These are phyloP conservation scores for Leucopsar rothschildi DNA, from an alignment of 2,113 vertebrate genomes.

Conservation along the genomic window DNA sequence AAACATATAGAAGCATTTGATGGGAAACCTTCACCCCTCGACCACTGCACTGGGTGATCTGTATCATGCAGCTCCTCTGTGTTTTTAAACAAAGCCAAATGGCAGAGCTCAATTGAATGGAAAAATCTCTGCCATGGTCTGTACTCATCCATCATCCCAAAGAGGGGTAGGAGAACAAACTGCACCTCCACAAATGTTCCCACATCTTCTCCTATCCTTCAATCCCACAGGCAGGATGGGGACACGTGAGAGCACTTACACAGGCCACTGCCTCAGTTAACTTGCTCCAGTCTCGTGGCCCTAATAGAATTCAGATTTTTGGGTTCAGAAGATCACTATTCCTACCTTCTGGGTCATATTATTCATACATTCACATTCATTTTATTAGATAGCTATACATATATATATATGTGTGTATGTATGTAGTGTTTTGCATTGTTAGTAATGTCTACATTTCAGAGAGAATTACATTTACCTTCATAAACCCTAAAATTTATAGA, in stretches of 20 bases:
- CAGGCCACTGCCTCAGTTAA: not conserved
- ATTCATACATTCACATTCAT: not conserved
- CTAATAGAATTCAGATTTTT: not conserved
- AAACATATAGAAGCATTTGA: not conserved
- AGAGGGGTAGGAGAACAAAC: not conserved
- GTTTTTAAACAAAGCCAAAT: not conserved
- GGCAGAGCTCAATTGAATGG: not conserved
- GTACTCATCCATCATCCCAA: not conserved
- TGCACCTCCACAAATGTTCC: not conserved
- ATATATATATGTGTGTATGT: no score
- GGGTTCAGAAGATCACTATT: not conserved
- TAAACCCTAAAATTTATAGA: not conserved
- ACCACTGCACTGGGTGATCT: not conserved
- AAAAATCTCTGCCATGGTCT: not conserved
- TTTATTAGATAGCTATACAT: not conserved
- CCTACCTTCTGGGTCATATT: not conserved
- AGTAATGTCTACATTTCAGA: not conserved
- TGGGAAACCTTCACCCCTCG: not conserved
- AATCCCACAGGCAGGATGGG: accelerated
- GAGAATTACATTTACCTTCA: not conserved
- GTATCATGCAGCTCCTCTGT: not conserved
- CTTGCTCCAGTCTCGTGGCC: not conserved
- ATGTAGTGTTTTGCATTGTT: not conserved
- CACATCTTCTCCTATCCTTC: not conserved
- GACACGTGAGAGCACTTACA: not conserved